phyloP scores from a whole-genome alignment of 2,888 invertebrate genomes.

The Tuta absoluta region DNA sequence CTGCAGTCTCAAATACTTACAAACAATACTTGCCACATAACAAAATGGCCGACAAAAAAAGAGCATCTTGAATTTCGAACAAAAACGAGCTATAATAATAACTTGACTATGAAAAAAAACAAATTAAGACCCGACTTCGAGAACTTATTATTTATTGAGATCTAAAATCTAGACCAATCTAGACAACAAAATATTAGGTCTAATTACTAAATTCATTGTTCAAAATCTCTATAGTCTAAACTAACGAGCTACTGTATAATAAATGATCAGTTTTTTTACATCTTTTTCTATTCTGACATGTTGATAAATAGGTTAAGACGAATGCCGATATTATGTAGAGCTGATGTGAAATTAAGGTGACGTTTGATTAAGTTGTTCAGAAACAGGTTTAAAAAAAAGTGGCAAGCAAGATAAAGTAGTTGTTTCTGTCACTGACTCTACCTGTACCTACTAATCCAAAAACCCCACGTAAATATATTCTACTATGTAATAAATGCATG shows the following conservation, averaged over 20 bases:
- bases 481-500: no score
- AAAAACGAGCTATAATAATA: neutral
- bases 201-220: slow-evolving; percentile 4
- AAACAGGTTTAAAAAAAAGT: no score
- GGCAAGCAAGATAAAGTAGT: no score
- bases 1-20: no score
- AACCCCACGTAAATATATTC: no score
- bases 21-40: neutral
- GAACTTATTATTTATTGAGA: slow-evolving; percentile 36
- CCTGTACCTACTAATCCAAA: no score
- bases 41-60: neutral
- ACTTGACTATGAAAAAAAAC: neutral
- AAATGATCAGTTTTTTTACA: neutral
- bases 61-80: neutral
- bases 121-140: slow-evolving; percentile 36
- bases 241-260: slow-evolving; percentile 7
- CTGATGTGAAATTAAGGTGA: neutral
- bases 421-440: no score
- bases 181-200: slow-evolving; percentile 4
- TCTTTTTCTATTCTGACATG: neutral
- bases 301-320: neutral
- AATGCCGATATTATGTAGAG: neutral
- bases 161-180: slow-evolving; percentile 29
- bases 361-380: neutral
- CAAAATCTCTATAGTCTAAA: neutral